Evolutionary conservation across 2,797 vertebrate genomes (phyloP), one percentile per base, ranked within the genome.

Genomic region (Borostomias antarcticus): DNA sequence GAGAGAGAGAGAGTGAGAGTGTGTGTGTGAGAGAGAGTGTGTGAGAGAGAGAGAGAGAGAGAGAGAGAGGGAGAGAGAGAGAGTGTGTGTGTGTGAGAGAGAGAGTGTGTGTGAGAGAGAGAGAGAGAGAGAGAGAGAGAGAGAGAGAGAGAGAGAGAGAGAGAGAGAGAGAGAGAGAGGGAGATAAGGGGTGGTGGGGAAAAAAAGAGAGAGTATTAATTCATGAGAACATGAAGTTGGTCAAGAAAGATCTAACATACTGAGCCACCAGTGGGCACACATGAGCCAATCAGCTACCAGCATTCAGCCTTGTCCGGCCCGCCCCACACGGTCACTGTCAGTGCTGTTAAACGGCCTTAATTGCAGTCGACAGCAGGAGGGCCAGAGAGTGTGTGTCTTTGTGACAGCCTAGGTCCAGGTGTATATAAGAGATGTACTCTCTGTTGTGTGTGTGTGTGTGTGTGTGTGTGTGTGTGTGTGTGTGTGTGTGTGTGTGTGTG

Each of bases 331-430:
- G 79, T 85, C 80, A 80, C 75, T 6, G 28, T 0, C 19, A 13
- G 63, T 76, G 77, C 75, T 73, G 82, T 80, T 86, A 81, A 79
- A 85, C 75, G 58, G 84, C 70, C 82, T 75, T 88, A 87, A 88
- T 86, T 87, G 74, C 82, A 85, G 82, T 79, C 82, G 84, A 87
- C 83, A 85, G 86, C n/a, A n/a, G n/a, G n/a, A 69, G 68, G 62
- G 57, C 2, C 23, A 23, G 71, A 79, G 64, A 78, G 77, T 68
- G 80, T 70, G 62, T 62, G 72, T 72, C 66, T 54, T 68, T 82
- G 69, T 81, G 79, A 81, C 76, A 73, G 78, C 52, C 5, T 67
- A 73, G 70, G 73, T 75, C 64, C 23, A 26, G 32, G 66, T 58
- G 56, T 35, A 35, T 47, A 51, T 45, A 47, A 29, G 68, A 69